Percentiles rank a stretch among this genome's conserved stretches.
Evolutionary conservation across 1,140 invertebrate genomes (phyloP).

Genomic region (Drosophila lacteicornis): DNA sequence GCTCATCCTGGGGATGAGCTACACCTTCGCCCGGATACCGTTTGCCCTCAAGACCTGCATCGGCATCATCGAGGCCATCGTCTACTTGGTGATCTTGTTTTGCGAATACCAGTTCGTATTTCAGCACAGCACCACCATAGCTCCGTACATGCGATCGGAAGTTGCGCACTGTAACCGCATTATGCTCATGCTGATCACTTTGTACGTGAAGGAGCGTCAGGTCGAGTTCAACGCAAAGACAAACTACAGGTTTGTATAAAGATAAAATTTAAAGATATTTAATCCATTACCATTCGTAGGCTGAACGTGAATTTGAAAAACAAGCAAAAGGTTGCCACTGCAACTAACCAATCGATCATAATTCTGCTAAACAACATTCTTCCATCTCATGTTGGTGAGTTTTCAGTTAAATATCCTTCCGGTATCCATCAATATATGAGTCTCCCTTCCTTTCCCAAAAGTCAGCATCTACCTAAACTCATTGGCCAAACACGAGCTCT

Average conservation of each 20-base stretch:
- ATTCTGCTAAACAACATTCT: constrained; percentile 93
- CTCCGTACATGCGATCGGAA: constrained; percentile 87
- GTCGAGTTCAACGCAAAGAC: constrained; percentile 94
- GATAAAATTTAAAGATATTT: too few species aligned
- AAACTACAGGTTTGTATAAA: constrained; percentile 86
- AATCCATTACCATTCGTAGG: not conserved
- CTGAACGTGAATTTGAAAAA: constrained; percentile 88
- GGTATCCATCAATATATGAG: not conserved
- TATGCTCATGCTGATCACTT: constrained; percentile 88
- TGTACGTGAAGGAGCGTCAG: constrained; percentile 93
- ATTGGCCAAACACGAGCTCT: constrained; percentile 90
- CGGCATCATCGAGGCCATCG: constrained; percentile 87
- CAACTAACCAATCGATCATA: constrained; percentile 91
- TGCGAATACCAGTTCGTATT: constrained; percentile 86
- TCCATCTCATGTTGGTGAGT: constrained; percentile 92
- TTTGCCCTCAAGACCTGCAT: constrained; percentile 92
- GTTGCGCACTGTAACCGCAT: constrained; percentile 89
- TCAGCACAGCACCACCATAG: constrained; percentile 87
- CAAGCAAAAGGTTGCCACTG: constrained; percentile 91
- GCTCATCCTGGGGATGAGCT: constrained; percentile 91
- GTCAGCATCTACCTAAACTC: constrained; percentile 8
- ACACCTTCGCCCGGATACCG: constrained; percentile 93
- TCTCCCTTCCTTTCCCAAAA: not conserved
- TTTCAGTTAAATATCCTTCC: not conserved
- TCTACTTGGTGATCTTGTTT: constrained; percentile 90